Evolutionary conservation across 2,888 invertebrate genomes (phyloP).

Genomic region (Athripsodes cinereus): DNA sequence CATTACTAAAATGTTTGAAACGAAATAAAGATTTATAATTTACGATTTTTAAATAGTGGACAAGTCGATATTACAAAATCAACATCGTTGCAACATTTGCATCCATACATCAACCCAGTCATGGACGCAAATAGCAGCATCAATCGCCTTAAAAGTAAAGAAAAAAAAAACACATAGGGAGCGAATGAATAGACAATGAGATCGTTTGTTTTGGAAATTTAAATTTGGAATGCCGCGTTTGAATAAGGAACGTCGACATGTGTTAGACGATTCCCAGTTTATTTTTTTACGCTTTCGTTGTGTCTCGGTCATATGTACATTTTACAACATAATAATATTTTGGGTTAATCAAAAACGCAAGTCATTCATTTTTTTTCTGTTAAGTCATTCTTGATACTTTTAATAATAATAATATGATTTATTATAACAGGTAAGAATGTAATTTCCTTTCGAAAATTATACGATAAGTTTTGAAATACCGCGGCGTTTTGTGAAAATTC

Average conservation of each 20-base stretch:
- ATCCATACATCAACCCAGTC: background rate
- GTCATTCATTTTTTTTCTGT: background rate
- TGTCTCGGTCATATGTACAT: background rate
- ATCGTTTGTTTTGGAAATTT: constrained; percentile 22
- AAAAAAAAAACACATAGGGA: constrained; percentile 16
- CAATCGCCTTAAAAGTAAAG: constrained; percentile 17
- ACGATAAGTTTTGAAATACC: background rate
- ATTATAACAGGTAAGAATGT: too few species aligned
- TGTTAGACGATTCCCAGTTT: background rate
- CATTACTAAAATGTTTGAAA: too few species aligned
- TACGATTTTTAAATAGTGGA: too few species aligned
- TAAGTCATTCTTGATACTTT: background rate
- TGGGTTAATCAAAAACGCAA: background rate
- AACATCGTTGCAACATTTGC: too few species aligned
- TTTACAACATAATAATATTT: background rate
- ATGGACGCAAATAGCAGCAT: constrained; percentile 8
- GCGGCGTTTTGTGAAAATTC: too few species aligned
- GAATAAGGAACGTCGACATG: constrained; percentile 5
- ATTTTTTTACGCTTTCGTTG: background rate
- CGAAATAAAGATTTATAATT: too few species aligned
- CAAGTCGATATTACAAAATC: too few species aligned
- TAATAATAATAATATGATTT: background rate
- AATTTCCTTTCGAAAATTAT: too few species aligned
- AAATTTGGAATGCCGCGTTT: constrained; percentile 20
- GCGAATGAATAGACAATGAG: constrained; percentile 23